Conservation (phyloP, 2,888 invertebrate species). For the Drosophila lacicola region DNA sequence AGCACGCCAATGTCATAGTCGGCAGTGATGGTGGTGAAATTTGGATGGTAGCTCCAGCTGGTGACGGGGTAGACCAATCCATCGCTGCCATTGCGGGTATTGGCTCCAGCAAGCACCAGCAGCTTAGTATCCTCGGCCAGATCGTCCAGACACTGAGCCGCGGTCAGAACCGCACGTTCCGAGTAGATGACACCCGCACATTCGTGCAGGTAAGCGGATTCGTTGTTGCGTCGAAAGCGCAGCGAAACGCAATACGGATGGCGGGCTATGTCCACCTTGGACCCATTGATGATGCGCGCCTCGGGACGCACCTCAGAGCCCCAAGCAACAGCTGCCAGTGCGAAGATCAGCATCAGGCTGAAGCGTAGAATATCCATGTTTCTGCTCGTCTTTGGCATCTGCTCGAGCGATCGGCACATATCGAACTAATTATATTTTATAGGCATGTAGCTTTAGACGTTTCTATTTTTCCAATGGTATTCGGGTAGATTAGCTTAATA, state of each 20-base stretch:
- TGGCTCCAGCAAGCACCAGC: constrained; percentile 72
- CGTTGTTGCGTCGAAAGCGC: constrained; percentile 64
- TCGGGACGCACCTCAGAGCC: constrained; percentile 25
- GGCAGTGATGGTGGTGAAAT: constrained; percentile 78
- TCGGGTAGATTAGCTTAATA: constrained; percentile 63
- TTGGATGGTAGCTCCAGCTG: constrained; percentile 71
- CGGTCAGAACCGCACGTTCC: constrained; percentile 73
- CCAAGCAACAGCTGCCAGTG: constrained; percentile 3
- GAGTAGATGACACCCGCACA: constrained; percentile 81
- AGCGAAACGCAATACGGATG: constrained; percentile 80
- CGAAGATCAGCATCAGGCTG: constrained; percentile 31
- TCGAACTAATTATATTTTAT: constrained; percentile 55
- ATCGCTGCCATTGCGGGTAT: constrained; percentile 73
- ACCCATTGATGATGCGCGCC: constrained; percentile 74
- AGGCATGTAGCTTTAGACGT: constrained; percentile 18
- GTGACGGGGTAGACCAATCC: constrained; percentile 70
- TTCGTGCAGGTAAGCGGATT: constrained; percentile 68
- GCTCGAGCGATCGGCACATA: constrained; percentile 23
- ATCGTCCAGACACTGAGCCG: constrained; percentile 78
- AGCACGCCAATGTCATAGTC: constrained; percentile 85
- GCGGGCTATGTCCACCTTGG: constrained; percentile 61
- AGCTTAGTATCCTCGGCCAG: constrained; percentile 55
- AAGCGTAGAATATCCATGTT: constrained; percentile 33
- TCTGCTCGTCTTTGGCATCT: constrained; percentile 6
- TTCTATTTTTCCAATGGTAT: constrained; percentile 27